phyloP scores from a whole-genome alignment of 1,140 invertebrate genomes.

The Callitettix versicolor region DNA sequence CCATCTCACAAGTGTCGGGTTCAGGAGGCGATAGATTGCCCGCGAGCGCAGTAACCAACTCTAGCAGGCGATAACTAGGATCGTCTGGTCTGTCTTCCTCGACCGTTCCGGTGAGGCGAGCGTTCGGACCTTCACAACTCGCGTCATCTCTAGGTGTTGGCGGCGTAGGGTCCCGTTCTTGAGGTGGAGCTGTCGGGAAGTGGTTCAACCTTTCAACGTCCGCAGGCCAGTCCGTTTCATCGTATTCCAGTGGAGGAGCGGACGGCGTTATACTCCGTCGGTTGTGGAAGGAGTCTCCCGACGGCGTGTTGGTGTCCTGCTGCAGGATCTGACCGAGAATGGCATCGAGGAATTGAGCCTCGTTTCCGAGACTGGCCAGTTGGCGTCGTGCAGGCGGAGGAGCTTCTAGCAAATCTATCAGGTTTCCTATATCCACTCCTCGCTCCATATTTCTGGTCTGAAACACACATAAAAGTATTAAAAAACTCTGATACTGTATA shows the following conservation, averaged over 20 bases:
- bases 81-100: neutral
- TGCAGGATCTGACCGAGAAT: slow-evolving; percentile 13
- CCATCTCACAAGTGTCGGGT: slow-evolving; percentile 7
- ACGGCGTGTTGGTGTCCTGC: neutral
- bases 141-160: neutral
- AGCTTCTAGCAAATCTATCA: too few species aligned
- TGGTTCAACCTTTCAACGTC: neutral
- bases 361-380: slow-evolving; percentile 12
- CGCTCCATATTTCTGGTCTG: too few species aligned
- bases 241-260: neutral
- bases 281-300: neutral
- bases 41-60: slow-evolving; percentile 1
- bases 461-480: too few species aligned
- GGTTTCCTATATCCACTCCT: too few species aligned
- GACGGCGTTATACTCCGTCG: neutral
- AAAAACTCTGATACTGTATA: too few species aligned
- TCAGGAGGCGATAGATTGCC: neutral
- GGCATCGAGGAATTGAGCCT: slow-evolving; percentile 13
- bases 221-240: neutral
- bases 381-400: too few species aligned
- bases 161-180: neutral
- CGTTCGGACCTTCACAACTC: neutral
- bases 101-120: neutral
- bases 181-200: neutral
- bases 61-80: neutral